phyloP scores from a whole-genome alignment of 2,113 vertebrate genomes.

The Cromileptes altivelis region DNA sequence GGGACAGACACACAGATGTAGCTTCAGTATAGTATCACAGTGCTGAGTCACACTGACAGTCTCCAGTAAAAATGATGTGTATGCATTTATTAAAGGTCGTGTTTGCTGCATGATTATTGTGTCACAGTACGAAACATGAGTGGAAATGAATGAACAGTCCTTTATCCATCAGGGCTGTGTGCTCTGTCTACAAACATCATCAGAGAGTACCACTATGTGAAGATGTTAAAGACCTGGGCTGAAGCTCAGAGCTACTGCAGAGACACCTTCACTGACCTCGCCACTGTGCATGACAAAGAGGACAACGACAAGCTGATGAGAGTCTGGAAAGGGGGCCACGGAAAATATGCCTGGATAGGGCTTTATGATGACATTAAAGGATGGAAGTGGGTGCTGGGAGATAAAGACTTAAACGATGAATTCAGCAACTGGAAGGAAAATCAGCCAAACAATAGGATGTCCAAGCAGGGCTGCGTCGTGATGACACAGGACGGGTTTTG shows the following conservation, averaged over 20 bases:
- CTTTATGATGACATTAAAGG: constrained; percentile 21
- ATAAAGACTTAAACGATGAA: background rate
- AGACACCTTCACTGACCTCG: constrained; percentile 41
- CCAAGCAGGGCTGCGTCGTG: fast-evolving
- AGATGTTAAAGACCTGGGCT: constrained; percentile 22
- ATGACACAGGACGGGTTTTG: fast-evolving
- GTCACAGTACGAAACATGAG: background rate
- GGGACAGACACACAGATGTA: background rate
- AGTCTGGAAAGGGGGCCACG: fast-evolving
- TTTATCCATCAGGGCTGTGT: constrained; percentile 34
- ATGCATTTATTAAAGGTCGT: background rate
- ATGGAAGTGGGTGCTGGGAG: constrained; percentile 39
- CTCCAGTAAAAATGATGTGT: background rate
- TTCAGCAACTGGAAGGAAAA: fast-evolving
- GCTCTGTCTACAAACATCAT: background rate
- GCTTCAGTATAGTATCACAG: background rate
- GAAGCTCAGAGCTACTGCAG: constrained; percentile 52
- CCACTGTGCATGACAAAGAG: background rate
- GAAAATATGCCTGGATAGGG: constrained; percentile 23
- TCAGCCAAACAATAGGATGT: fast-evolving
- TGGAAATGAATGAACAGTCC: background rate
- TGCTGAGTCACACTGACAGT: background rate
- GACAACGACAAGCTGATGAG: background rate
- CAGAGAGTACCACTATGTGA: constrained; percentile 37
- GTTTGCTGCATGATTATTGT: background rate